Evolutionary conservation across 1,140 invertebrate species (phyloP), one percentile per base, ranked within the genome.

Genomic region (Ooceraea biroi): DNA sequence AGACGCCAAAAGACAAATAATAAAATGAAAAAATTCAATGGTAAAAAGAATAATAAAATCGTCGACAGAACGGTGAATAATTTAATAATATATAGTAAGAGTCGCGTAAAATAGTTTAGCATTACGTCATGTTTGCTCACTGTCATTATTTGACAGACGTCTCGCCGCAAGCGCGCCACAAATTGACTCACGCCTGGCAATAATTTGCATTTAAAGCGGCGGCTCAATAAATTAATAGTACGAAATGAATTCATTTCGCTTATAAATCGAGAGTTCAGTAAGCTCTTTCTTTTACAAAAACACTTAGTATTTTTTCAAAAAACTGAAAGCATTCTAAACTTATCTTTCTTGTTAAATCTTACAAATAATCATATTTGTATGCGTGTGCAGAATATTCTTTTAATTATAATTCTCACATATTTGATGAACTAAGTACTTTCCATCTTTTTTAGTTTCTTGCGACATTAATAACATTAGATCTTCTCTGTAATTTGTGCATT

Each of bases 81-180:
- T 88, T 36, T 84, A 86, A 86, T 44, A 55, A 12, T 10, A 55
- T 19, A 46, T 76, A 85, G 71, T 65, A 76, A 65, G 36, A 36
- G 17, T 41, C 19, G 44, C 44, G 19, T 44, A 50, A 86, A 84
- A 83, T 74, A 68, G 72, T 86, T 78, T 65, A 65, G 12, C 55
- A 55, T 57, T 30, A 0, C n/a, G 14, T 66, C 61, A n/a, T 84
- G 85, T 88, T 87, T 87, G 86, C 74, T 36, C 69, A 27, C 55
- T 82, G 76, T 86, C 82, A 88, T 90, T 91, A 88, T 89, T 88
- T 88, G 84, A 86, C 66, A 61, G 74, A 25, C 68, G 89, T 90
- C 87, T 90, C 86, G 88, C 83, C 84, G 61, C 77, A 58, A 72
- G 27, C 36, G 36, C 50, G 48, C 46, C 52, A 12, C 41, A 36